Evolutionary conservation across 1,140 invertebrate species (phyloP).

Genomic region (Drosophila repleta): DNA sequence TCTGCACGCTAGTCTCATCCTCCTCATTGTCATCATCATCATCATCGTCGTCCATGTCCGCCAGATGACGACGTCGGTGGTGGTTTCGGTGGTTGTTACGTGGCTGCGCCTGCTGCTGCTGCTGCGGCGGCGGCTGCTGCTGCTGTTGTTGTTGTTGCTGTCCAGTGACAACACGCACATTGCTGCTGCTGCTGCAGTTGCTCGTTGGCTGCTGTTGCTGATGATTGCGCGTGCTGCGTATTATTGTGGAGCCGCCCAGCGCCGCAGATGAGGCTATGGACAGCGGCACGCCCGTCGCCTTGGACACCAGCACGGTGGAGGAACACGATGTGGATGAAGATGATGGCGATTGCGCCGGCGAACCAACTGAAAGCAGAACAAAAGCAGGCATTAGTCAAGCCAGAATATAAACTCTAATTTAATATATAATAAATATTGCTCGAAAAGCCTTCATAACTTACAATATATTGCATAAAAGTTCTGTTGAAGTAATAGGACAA

Average conservation of each 20-base stretch:
- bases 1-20: constrained; percentile 22
- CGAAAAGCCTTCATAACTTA: too few relatives aligned
- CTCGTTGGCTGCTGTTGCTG: constrained; percentile 44
- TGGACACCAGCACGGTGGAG: constrained; percentile 78
- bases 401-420: too few relatives aligned
- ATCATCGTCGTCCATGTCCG: constrained; percentile 77
- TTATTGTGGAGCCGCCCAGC: constrained; percentile 72
- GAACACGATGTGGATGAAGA: constrained; percentile 80
- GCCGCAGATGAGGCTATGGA: constrained; percentile 76
- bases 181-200: constrained; percentile 37
- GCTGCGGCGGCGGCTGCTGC: too few relatives aligned
- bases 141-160: constrained; percentile 51
- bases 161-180: constrained; percentile 38
- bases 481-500: too few relatives aligned
- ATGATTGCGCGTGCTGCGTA: constrained; percentile 79
- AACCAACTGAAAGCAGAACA: constrained; percentile 49
- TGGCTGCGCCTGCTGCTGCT: constrained; percentile 46
- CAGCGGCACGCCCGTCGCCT: constrained; percentile 71
- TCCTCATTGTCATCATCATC: constrained; percentile 71
- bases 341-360: constrained; percentile 77
- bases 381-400: constrained; percentile 2
- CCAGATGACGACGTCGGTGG: constrained; percentile 80
- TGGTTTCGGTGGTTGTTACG: constrained; percentile 83
- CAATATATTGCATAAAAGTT: too few relatives aligned
- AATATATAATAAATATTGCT: too few relatives aligned